Evolutionary conservation across 1,140 invertebrate species (phyloP).

Genomic region (Drosophila sechellia): DNA sequence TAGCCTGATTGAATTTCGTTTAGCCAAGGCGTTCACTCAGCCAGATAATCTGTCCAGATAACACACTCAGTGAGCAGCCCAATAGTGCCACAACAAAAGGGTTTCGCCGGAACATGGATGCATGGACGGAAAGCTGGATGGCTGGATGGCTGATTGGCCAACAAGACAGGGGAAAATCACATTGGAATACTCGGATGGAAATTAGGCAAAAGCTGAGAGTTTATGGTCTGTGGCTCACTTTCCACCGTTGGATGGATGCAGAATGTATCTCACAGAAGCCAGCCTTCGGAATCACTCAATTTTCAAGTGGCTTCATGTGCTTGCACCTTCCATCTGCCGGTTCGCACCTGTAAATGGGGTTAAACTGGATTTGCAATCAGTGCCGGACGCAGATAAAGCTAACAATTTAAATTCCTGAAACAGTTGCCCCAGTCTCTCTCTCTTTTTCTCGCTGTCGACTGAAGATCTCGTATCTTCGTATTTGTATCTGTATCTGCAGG

Average conservation of each 20-base stretch:
- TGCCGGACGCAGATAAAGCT: slow-evolving; percentile 59
- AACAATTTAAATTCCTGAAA: slow-evolving; percentile 75
- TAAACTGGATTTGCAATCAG: slow-evolving; percentile 46
- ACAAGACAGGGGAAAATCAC: slow-evolving; percentile 27
- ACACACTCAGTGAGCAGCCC: slow-evolving; percentile 42
- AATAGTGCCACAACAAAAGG: slow-evolving; percentile 50
- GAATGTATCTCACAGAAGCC: slow-evolving; percentile 10
- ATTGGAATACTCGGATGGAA: slow-evolving; percentile 18
- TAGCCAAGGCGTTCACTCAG: slow-evolving; percentile 63
- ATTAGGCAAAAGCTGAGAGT: slow-evolving; percentile 28
- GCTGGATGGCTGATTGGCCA: slow-evolving; percentile 22
- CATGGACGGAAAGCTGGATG: slow-evolving; percentile 2
- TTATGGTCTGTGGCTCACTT: slow-evolving; percentile 30
- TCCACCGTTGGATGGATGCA: background rate
- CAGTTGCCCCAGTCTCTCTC: slow-evolving; percentile 17
- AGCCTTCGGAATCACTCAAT: slow-evolving; percentile 34
- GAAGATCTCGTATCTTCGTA: slow-evolving; percentile 13
- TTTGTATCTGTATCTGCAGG: slow-evolving; percentile 33
- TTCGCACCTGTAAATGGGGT: slow-evolving; percentile 20
- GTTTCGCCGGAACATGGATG: slow-evolving; percentile 20
- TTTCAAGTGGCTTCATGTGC: slow-evolving; percentile 40
- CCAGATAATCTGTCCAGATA: slow-evolving; percentile 58
- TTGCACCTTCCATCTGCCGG: background rate
- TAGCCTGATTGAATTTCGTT: slow-evolving; percentile 77
- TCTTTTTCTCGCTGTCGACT: slow-evolving; percentile 3